These are phyloP conservation scores for Heliconius hewitsoni DNA, from an alignment of 1,140 invertebrate genomes.

Conservation along the genomic window DNA sequence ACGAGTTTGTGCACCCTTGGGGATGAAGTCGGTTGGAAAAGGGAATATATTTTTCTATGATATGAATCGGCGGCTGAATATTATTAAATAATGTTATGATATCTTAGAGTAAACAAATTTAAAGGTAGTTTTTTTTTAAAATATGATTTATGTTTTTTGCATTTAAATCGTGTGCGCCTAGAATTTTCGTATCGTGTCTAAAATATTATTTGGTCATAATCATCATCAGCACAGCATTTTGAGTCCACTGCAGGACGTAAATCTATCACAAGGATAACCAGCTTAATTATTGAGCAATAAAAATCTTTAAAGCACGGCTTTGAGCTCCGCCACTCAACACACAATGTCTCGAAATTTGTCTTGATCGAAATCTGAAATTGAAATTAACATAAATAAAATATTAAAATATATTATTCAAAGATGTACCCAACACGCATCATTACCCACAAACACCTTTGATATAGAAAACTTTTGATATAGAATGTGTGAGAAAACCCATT, in stretches of 20 bases:
- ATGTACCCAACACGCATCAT: background rate
- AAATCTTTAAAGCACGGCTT: too few relatives aligned
- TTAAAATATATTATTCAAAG: background rate
- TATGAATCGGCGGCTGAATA: background rate
- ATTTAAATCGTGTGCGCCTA: too few relatives aligned
- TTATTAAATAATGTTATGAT: slow-evolving; percentile 1
- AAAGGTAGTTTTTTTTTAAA: background rate
- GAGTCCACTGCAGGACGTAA: too few relatives aligned
- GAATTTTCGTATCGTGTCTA: background rate
- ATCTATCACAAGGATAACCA: too few relatives aligned
- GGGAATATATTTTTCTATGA: slow-evolving; percentile 4
- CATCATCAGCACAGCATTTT: too few relatives aligned
- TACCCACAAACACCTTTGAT: slow-evolving; percentile 1
- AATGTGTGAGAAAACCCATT: background rate
- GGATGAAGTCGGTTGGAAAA: slow-evolving; percentile 37
- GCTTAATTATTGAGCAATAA: too few relatives aligned
- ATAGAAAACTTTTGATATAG: background rate
- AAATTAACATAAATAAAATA: too few relatives aligned
- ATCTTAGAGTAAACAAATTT: background rate
- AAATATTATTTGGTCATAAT: too few relatives aligned
- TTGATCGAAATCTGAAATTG: too few relatives aligned
- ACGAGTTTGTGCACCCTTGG: slow-evolving; percentile 43
- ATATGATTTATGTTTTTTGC: too few relatives aligned
- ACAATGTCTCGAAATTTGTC: too few relatives aligned
- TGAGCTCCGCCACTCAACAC: too few relatives aligned